A percentile compares a stretch with the other conserved stretches of the same genome.
These are phyloP conservation scores for Muscicapa striata DNA, from an alignment of 2,797 vertebrate species.

Conservation along the genomic window DNA sequence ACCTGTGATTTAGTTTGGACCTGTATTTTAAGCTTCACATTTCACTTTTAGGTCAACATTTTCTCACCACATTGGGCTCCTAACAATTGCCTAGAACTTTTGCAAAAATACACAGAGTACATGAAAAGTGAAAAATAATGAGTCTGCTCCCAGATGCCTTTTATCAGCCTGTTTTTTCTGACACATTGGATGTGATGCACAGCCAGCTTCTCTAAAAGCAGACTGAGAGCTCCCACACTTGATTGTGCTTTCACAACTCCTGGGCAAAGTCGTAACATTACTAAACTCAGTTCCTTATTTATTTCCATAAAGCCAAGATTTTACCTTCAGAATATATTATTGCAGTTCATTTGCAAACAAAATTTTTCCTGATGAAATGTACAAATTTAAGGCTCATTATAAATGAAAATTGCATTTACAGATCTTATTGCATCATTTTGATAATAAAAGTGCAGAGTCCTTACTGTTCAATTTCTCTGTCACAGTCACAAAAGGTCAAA, in stretches of 20 bases:
- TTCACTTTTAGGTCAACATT: not conserved
- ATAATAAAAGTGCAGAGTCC: not conserved
- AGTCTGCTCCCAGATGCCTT: constrained; percentile 2
- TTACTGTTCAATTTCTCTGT: not conserved
- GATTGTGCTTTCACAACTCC: not conserved
- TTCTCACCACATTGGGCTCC: not conserved
- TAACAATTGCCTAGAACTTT: not conserved
- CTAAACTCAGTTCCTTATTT: not conserved
- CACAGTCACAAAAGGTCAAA: not conserved
- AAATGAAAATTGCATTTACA: not conserved
- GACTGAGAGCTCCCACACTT: not conserved
- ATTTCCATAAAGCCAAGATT: not conserved
- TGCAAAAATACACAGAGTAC: not conserved
- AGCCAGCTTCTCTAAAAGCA: not conserved
- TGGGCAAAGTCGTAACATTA: not conserved
- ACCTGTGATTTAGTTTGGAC: not conserved
- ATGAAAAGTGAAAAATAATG: not conserved
- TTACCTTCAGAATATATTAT: not conserved
- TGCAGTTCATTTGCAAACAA: not conserved
- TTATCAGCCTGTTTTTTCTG: constrained; percentile 29
- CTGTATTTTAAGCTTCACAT: not conserved
- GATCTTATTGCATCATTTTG: constrained; percentile 6
- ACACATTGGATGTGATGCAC: not conserved
- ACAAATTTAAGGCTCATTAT: not conserved
- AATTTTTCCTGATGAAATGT: not conserved